These are phyloP conservation scores for Semicossyphus pulcher DNA, from an alignment of 2,113 vertebrate species.

Conservation along the genomic window DNA sequence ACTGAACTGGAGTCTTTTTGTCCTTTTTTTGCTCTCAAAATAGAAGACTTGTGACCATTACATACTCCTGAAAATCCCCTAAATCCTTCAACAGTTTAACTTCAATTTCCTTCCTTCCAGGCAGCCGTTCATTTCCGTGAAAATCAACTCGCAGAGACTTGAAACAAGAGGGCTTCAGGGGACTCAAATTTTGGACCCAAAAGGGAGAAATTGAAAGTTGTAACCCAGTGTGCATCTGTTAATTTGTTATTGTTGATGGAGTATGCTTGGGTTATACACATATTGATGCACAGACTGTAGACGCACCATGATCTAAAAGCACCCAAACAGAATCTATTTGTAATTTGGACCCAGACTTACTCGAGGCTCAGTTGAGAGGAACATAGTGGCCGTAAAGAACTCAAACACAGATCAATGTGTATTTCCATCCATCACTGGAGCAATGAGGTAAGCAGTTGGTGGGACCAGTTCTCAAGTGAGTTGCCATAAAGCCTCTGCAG, in stretches of 20 bases:
- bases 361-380: background rate
- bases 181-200: background rate
- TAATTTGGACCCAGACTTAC: background rate
- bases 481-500: background rate
- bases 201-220: background rate
- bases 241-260: no score
- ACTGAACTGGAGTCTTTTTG: background rate
- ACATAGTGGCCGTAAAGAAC: background rate
- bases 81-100: background rate
- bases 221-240: no score
- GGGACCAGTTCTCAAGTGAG: background rate
- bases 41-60: background rate
- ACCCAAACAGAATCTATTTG: background rate
- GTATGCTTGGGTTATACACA: no score
- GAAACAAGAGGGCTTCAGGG: background rate
- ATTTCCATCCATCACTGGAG: no score
- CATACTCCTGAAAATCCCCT: no score
- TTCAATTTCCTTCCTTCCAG: background rate
- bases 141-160: background rate
- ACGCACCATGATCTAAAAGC: background rate
- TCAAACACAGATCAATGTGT: background rate
- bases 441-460: background rate
- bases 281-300: no score
- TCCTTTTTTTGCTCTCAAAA: background rate
- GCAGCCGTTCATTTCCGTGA: background rate